phyloP scores from a whole-genome alignment of 2,113 vertebrate species.

The Chloroceryle aenea region DNA sequence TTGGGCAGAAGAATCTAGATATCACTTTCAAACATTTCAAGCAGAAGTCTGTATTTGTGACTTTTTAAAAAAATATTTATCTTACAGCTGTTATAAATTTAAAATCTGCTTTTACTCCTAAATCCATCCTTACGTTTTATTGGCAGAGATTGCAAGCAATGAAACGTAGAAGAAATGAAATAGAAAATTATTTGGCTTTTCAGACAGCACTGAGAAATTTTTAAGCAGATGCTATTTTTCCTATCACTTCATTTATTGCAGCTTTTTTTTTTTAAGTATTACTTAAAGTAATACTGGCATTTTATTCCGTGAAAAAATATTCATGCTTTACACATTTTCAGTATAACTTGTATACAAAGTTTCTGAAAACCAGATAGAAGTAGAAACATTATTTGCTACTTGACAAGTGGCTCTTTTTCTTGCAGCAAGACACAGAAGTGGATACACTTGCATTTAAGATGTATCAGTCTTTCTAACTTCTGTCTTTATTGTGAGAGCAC shows the following conservation, averaged over 20 bases:
- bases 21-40: background rate
- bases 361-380: background rate
- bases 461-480: background rate
- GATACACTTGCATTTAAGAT: background rate
- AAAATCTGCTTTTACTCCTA: background rate
- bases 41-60: background rate
- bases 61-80: background rate
- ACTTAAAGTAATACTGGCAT: conserved; percentile 8
- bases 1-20: background rate
- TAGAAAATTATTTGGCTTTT: no score
- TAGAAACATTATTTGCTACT: background rate
- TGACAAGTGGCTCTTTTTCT: background rate
- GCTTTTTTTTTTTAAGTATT: background rate
- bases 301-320: background rate
- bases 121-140: background rate
- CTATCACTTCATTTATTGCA: background rate
- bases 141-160: background rate
- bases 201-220: background rate
- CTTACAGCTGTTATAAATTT: background rate
- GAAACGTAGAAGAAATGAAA: no score
- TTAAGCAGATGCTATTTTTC: background rate
- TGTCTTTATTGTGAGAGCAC: background rate
- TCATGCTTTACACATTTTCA: conserved; percentile 23
- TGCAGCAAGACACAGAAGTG: background rate
- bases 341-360: background rate